These are phyloP conservation scores for Pachypsylla venusta DNA, from an alignment of 1,140 invertebrate genomes.

Conservation along the genomic window DNA sequence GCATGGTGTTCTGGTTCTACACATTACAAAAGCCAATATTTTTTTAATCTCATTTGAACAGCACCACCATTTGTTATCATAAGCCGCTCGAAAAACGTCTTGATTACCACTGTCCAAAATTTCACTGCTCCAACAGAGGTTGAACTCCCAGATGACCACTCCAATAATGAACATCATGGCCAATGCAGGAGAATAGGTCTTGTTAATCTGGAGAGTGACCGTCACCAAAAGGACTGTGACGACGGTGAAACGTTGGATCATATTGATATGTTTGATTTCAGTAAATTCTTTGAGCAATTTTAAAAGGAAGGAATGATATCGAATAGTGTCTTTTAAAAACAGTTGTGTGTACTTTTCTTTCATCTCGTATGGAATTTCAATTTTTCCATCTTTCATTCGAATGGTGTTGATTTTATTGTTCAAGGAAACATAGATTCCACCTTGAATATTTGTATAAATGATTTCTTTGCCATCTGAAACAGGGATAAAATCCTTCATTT, in stretches of 20 bases:
- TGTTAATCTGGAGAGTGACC: neutral
- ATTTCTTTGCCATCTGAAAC: neutral
- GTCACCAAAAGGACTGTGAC: neutral
- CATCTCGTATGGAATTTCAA: neutral
- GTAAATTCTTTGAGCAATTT: neutral
- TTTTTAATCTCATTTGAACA: neutral
- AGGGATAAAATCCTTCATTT: neutral
- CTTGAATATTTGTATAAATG: neutral
- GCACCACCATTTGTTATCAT: neutral
- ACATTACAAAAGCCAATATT: neutral
- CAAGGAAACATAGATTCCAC: neutral
- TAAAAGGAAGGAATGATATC: neutral
- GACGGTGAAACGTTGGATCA: neutral
- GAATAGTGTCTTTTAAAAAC: neutral
- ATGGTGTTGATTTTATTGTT: neutral
- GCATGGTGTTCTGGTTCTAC: neutral
- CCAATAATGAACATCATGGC: neutral
- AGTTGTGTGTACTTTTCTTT: neutral
- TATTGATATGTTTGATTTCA: neutral
- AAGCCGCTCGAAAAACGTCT: neutral
- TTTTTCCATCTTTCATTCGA: neutral
- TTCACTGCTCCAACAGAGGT: neutral
- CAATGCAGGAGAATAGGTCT: neutral
- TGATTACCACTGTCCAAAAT: neutral
- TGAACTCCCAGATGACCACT: neutral